These are phyloP conservation scores for Leptothorax acervorum DNA, from an alignment of 2,888 invertebrate species.

Conservation along the genomic window DNA sequence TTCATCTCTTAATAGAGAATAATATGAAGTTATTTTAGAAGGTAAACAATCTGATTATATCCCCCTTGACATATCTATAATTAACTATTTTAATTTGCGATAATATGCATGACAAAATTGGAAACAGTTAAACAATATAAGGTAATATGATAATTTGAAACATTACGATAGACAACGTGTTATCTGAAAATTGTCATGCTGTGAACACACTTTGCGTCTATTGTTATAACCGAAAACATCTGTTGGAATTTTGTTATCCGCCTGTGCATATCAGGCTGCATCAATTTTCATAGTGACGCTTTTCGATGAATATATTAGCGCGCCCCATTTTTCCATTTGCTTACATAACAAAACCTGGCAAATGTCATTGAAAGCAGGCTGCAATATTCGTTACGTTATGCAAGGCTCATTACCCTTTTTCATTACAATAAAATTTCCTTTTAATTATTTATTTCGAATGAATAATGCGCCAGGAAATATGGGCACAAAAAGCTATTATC, in stretches of 20 bases:
- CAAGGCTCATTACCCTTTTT: slow-evolving; percentile 18
- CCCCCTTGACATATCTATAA: neutral
- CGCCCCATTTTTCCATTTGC: slow-evolving; percentile 34
- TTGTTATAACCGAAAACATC: slow-evolving; percentile 40
- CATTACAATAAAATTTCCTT: slow-evolving; percentile 5
- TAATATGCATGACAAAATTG: slow-evolving; percentile 18
- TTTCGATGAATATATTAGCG: slow-evolving; percentile 39
- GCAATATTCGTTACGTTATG: slow-evolving; percentile 11
- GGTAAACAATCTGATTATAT: neutral
- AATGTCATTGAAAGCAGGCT: slow-evolving; percentile 27
- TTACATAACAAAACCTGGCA: slow-evolving; percentile 31
- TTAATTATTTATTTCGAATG: slow-evolving; percentile 10
- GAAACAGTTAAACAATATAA: neutral
- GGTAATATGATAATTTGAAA: slow-evolving; percentile 24
- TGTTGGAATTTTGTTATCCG: slow-evolving; percentile 38
- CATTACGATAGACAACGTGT: neutral
- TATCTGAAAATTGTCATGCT: slow-evolving; percentile 22
- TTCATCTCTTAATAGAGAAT: neutral
- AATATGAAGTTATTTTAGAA: neutral
- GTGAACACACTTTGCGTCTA: neutral
- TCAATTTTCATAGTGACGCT: slow-evolving; percentile 31
- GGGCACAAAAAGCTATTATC: neutral
- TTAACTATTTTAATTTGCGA: neutral
- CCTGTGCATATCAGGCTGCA: neutral
- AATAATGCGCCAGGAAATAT: no score